Conservation (phyloP, 2,113 vertebrate genomes). For the Electrona antarctica region DNA sequence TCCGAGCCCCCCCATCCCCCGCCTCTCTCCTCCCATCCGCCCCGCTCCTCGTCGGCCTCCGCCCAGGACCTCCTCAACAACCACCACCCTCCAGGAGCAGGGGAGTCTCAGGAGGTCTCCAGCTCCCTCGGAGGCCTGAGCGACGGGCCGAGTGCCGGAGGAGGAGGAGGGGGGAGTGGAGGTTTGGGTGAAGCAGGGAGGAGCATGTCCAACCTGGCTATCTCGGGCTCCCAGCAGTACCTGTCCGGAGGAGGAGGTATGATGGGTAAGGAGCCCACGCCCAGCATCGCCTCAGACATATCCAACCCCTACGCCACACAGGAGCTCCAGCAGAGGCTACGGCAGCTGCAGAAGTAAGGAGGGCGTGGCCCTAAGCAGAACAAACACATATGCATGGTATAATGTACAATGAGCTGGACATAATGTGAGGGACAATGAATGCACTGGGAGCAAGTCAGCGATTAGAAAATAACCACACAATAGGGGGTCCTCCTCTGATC, state of each 20-base stretch:
- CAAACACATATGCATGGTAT: no score
- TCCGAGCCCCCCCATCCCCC: slow-evolving; percentile 38
- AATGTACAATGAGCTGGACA: no score
- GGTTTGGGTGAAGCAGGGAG: slow-evolving; percentile 71
- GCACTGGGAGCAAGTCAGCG: no score
- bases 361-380: no score
- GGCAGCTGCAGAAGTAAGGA: slow-evolving; percentile 90
- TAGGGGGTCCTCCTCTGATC: no score
- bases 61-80: slow-evolving; percentile 40
- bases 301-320: slow-evolving; percentile 90
- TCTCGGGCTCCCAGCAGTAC: slow-evolving; percentile 83
- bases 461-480: no score
- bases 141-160: background rate
- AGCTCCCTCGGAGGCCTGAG: slow-evolving; percentile 59
- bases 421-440: no score
- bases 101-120: slow-evolving; percentile 48
- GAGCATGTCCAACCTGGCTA: slow-evolving; percentile 84
- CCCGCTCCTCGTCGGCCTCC: slow-evolving; percentile 30
- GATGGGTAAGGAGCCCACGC: slow-evolving; percentile 88
- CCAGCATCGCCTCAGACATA: slow-evolving; percentile 95
- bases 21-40: slow-evolving; percentile 6
- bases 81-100: slow-evolving; percentile 23
- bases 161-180: slow-evolving; percentile 38
- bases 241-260: slow-evolving; percentile 47
- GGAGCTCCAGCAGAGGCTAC: slow-evolving; percentile 90